These are phyloP conservation scores for Agonopterix subpropinquella DNA, from an alignment of 2,888 invertebrate species.

Conservation along the genomic window DNA sequence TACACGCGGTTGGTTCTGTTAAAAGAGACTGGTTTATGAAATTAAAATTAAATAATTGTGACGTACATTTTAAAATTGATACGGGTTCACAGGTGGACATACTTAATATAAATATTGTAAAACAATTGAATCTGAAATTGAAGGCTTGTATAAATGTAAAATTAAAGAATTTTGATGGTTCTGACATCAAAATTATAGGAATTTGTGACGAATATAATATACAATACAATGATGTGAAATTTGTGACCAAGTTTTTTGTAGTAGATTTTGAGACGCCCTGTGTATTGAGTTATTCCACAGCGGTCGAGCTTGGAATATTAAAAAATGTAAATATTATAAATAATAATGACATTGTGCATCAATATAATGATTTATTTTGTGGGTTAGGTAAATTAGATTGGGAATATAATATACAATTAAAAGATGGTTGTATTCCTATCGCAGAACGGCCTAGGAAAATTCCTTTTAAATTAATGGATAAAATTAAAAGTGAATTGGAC, in stretches of 20 bases:
- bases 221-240: background rate
- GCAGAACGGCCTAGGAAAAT: constrained; percentile 3
- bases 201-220: background rate
- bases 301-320: constrained; percentile 1
- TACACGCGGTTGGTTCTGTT: background rate
- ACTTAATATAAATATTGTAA: background rate
- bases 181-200: constrained; percentile 1
- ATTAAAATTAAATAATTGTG: constrained; percentile 2
- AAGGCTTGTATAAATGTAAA: background rate
- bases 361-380: background rate
- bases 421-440: background rate
- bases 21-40: constrained; percentile 1
- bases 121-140: constrained; percentile 1
- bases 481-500: constrained; percentile 1
- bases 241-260: background rate
- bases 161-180: background rate
- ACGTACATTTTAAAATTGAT: constrained; percentile 5
- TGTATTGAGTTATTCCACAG: background rate
- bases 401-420: constrained; percentile 4
- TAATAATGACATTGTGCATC: background rate
- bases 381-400: constrained; percentile 1
- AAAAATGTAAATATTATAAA: background rate
- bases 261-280: background rate
- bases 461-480: constrained; percentile 1
- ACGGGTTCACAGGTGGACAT: constrained; percentile 5